Percentiles rank a stretch among this genome's conserved stretches.
These are phyloP conservation scores for Coluber constrictor DNA, from an alignment of 2,797 vertebrate genomes.

Conservation along the genomic window DNA sequence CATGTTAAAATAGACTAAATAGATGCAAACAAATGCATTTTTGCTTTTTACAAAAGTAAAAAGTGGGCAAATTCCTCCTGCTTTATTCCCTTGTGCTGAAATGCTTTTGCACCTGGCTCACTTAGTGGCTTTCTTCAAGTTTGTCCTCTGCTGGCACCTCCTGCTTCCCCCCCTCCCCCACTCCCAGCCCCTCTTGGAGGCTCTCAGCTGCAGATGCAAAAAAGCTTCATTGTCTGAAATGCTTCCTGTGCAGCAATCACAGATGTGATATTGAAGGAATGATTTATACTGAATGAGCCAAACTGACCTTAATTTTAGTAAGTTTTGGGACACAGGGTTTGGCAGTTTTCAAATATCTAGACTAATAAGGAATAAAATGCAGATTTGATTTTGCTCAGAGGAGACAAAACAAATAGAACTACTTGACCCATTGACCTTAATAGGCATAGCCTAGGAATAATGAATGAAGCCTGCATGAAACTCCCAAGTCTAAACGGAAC, in stretches of 20 bases:
- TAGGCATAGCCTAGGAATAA: neutral
- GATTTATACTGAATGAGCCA: neutral
- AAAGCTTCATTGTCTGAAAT: neutral
- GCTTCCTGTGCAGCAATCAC: neutral
- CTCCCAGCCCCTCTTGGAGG: neutral
- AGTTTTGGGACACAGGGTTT: no score
- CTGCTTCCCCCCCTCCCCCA: no score
- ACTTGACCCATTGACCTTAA: neutral
- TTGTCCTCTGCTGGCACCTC: neutral
- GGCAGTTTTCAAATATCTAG: neutral
- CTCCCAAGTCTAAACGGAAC: neutral
- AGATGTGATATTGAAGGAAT: neutral
- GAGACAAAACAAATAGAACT: neutral
- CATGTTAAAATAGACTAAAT: neutral
- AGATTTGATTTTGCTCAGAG: neutral
- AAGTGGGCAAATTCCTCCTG: no score
- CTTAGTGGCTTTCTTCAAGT: neutral
- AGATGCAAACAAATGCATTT: neutral
- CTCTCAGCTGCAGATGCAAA: neutral
- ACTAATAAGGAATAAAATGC: neutral
- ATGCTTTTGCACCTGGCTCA: neutral
- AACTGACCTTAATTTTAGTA: neutral
- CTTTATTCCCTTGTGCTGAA: neutral
- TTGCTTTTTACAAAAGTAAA: neutral
- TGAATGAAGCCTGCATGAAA: neutral